Conservation (phyloP, 2,113 vertebrate genomes). For the Chunga burmeisteri region DNA sequence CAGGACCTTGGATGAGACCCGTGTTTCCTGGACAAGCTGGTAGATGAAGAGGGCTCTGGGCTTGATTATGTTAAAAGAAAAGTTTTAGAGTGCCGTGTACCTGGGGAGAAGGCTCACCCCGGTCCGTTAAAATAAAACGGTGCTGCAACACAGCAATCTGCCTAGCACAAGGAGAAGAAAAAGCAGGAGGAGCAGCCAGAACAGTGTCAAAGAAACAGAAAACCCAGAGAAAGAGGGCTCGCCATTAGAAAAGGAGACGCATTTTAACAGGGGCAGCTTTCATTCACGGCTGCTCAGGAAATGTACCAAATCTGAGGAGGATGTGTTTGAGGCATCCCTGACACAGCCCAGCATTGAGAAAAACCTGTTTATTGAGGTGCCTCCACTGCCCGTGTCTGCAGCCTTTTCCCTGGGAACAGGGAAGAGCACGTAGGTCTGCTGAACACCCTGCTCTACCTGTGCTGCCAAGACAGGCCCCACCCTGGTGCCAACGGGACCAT, state of each 20-base stretch:
- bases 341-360: neutral
- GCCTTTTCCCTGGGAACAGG: neutral
- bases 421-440: neutral
- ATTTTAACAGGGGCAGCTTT: neutral
- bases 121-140: neutral
- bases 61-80: neutral
- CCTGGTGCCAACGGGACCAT: fast-evolving
- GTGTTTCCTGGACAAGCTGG: neutral
- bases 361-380: neutral
- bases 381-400: neutral
- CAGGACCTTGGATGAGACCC: neutral
- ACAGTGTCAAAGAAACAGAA: neutral
- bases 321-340: neutral
- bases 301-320: neutral
- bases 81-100: fast-evolving
- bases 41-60: neutral
- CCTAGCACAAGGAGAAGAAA: neutral
- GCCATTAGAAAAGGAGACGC: fast-evolving
- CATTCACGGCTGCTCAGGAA: neutral
- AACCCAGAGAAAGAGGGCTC: neutral
- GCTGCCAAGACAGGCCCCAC: neutral
- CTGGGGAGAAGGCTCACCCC: neutral
- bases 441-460: neutral
- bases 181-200: neutral
- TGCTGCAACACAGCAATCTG: neutral